Conservation (phyloP, 1,140 invertebrate genomes). For the Calephelis virginiensis region DNA sequence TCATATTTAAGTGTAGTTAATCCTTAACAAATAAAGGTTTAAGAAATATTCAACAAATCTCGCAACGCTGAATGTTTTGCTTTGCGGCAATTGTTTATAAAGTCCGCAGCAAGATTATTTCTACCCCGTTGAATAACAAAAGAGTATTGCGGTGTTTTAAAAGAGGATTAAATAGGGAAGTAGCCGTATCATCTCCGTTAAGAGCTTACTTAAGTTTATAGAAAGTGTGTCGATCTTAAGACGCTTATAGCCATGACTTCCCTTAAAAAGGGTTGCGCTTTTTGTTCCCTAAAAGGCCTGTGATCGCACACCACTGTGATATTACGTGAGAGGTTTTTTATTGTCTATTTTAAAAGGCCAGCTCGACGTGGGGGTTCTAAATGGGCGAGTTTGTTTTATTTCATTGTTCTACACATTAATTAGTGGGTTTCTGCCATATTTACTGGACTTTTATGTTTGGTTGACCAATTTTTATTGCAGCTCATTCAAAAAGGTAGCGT, state of each 20-base stretch:
- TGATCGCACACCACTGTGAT: conserved; percentile 54
- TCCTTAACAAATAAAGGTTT: no score
- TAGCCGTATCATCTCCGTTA: conserved; percentile 66
- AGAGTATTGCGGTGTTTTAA: conserved; percentile 61
- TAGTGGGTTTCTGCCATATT: conserved; percentile 59
- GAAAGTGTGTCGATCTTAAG: conserved; percentile 65
- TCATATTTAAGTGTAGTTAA: no score
- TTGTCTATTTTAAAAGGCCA: conserved; percentile 38
- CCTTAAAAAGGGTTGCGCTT: conserved; percentile 71
- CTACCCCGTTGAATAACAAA: conserved; percentile 63
- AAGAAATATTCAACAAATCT: conserved; percentile 20
- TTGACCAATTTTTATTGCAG: conserved; percentile 35
- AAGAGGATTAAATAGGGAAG: conserved; percentile 66
- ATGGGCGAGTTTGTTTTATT: conserved; percentile 46
- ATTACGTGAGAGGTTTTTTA: conserved; percentile 49
- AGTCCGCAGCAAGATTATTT: conserved; percentile 53
- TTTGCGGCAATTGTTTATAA: conserved; percentile 62
- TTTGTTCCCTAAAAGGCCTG: conserved; percentile 59
- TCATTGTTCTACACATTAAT: conserved; percentile 60
- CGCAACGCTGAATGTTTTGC: conserved; percentile 45
- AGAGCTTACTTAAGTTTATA: conserved; percentile 72
- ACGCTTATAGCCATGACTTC: conserved; percentile 64
- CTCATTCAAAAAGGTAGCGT: background rate
- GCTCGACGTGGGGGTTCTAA: conserved; percentile 67
- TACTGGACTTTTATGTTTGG: conserved; percentile 32